Conservation (phyloP, 2,113 vertebrate genomes). For the Thermophis baileyi region DNA sequence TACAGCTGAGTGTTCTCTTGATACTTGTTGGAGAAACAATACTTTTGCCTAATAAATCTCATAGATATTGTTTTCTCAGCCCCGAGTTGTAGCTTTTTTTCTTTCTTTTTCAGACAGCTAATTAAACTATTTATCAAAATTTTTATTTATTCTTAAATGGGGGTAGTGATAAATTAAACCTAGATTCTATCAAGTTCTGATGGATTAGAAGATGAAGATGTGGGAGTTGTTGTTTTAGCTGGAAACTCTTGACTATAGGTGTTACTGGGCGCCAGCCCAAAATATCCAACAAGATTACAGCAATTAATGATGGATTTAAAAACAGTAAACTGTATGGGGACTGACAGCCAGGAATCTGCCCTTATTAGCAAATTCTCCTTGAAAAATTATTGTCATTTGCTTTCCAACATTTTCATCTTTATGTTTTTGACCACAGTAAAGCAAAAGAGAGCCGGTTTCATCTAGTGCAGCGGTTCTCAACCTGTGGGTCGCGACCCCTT, state of each 20-base stretch:
- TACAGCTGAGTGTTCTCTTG: constrained; percentile 22
- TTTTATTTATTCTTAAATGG: constrained; percentile 30
- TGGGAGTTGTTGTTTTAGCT: constrained; percentile 70
- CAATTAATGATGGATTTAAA: constrained; percentile 50
- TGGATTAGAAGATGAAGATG: constrained; percentile 63
- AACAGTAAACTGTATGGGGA: constrained; percentile 39
- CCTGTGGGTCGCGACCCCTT: too few relatives aligned
- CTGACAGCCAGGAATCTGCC: constrained; percentile 41
- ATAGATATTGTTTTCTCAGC: constrained; percentile 54
- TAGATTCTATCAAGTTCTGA: constrained; percentile 50
- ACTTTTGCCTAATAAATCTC: constrained; percentile 61
- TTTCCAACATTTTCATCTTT: constrained; percentile 9
- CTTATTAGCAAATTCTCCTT: constrained; percentile 37
- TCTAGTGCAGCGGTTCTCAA: too few relatives aligned
- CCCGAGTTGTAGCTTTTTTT: constrained; percentile 46
- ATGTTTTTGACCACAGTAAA: not conserved
- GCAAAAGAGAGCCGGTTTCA: constrained; percentile 2
- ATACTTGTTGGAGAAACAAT: constrained; percentile 50
- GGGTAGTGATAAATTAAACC: constrained; percentile 64
- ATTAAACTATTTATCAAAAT: constrained; percentile 70
- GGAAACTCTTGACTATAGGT: constrained; percentile 58
- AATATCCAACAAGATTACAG: constrained; percentile 47
- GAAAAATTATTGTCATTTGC: not conserved
- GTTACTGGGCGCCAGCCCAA: constrained; percentile 54
- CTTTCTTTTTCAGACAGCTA: constrained; percentile 50